phyloP scores from a whole-genome alignment of 2,113 vertebrate species.

The Physeter macrocephalus region DNA sequence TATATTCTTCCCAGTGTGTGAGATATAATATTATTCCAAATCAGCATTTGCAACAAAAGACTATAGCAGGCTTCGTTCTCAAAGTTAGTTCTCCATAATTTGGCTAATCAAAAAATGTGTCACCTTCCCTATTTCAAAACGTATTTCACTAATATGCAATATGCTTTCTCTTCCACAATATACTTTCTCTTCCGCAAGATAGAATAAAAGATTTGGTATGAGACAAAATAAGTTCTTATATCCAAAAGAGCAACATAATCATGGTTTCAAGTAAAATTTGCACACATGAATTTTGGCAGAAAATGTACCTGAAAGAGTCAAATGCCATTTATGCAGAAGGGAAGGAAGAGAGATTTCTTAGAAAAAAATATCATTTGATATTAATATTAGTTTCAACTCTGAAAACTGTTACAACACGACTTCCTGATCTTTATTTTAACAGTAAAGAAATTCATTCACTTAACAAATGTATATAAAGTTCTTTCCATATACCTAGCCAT shows the following conservation, averaged over 20 bases:
- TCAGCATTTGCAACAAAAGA: slow-evolving; percentile 14
- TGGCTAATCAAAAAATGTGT: slow-evolving; percentile 51
- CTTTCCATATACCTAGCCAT: not conserved
- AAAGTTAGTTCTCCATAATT: slow-evolving; percentile 49
- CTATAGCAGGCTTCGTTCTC: not conserved
- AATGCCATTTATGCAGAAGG: not conserved
- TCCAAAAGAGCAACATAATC: not conserved
- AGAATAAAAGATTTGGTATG: not conserved
- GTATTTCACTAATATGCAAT: not conserved
- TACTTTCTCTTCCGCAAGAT: not conserved
- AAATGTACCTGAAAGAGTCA: not conserved
- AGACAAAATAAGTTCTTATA: not conserved
- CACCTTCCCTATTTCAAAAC: slow-evolving; percentile 13
- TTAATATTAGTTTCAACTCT: not conserved
- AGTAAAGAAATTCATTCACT: not conserved
- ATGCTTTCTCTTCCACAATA: not conserved
- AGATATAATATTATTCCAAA: not conserved
- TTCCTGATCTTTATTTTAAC: not conserved
- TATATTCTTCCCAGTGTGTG: not conserved
- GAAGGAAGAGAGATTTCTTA: not conserved
- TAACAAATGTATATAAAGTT: not conserved
- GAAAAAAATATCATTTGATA: not conserved
- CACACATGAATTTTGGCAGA: not conserved
- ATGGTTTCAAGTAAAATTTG: not conserved
- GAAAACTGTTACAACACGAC: not conserved